Percentiles rank a stretch among this genome's conserved stretches.
phyloP scores from a whole-genome alignment of 2,888 invertebrate species.

The Coecobrya sp. region DNA sequence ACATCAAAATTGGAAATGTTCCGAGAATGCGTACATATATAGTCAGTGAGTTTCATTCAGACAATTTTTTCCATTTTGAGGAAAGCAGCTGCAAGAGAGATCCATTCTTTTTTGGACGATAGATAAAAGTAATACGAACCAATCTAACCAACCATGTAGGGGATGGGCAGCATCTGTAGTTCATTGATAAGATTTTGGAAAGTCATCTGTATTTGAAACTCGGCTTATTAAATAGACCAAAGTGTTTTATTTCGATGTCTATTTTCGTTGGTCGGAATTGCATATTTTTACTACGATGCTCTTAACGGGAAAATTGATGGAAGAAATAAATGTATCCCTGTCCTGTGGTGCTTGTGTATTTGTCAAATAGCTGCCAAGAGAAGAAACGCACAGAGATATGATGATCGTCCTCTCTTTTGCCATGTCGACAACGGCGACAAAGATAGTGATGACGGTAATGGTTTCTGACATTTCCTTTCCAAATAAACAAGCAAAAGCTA shows the following conservation, averaged over 20 bases:
- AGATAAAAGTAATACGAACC: not conserved
- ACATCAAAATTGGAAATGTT: not conserved
- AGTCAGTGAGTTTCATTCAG: no score
- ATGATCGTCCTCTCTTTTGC: not conserved
- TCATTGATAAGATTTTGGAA: slow-evolving; percentile 38
- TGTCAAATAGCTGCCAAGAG: slow-evolving; percentile 56
- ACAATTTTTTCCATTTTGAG: not conserved
- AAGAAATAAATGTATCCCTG: slow-evolving; percentile 57
- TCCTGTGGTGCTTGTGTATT: slow-evolving; percentile 51
- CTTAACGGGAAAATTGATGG: slow-evolving; percentile 25
- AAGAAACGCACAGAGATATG: not conserved
- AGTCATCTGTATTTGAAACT: not conserved
- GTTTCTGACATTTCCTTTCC: slow-evolving; percentile 57
- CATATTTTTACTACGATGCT: not conserved
- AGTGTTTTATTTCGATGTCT: not conserved
- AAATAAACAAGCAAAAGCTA: slow-evolving; percentile 46
- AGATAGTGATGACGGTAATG: slow-evolving; percentile 61
- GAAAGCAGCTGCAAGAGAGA: not conserved
- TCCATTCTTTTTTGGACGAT: not conserved
- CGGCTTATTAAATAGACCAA: not conserved
- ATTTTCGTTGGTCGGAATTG: not conserved
- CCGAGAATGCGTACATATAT: no score
- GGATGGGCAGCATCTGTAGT: not conserved
- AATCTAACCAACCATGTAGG: not conserved
- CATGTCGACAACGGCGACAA: slow-evolving; percentile 25